Percentiles rank a stretch among this genome's conserved stretches.
phyloP scores from a whole-genome alignment of 2,888 invertebrate genomes.

The Stramonita haemastoma region DNA sequence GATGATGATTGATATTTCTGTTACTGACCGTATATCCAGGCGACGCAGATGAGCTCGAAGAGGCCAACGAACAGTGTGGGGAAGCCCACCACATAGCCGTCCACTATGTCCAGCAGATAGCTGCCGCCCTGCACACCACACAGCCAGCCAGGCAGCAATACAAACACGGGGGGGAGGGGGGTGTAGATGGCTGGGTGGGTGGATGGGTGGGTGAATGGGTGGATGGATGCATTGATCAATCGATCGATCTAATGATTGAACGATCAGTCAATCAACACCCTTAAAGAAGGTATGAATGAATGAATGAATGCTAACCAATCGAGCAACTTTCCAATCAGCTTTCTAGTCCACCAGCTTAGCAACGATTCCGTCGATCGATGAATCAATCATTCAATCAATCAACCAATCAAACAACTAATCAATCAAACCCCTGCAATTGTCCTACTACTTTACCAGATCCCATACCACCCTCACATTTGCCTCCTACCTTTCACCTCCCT shows the following conservation, averaged over 20 bases:
- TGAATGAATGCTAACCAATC: too few species aligned
- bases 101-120: constrained; percentile 61
- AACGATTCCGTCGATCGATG: too few species aligned
- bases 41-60: background rate
- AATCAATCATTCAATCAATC: too few species aligned
- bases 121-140: constrained; percentile 72
- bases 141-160: background rate
- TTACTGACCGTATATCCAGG: constrained; percentile 18
- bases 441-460: background rate
- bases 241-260: too few species aligned
- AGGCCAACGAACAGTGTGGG: constrained; percentile 58
- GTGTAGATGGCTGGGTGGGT: background rate
- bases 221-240: too few species aligned
- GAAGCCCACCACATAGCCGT: constrained; percentile 61
- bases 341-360: too few species aligned
- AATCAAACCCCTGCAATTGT: too few species aligned
- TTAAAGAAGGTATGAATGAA: too few species aligned
- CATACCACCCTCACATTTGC: background rate
- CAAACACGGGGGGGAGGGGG: background rate
- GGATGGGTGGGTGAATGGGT: background rate
- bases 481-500: background rate
- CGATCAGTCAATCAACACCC: too few species aligned
- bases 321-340: too few species aligned
- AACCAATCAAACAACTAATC: too few species aligned
- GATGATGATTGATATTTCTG: background rate